Percentiles rank a stretch among this genome's conserved stretches.
Conservation (phyloP, 2,113 vertebrate species). For the Cathartes aura region DNA sequence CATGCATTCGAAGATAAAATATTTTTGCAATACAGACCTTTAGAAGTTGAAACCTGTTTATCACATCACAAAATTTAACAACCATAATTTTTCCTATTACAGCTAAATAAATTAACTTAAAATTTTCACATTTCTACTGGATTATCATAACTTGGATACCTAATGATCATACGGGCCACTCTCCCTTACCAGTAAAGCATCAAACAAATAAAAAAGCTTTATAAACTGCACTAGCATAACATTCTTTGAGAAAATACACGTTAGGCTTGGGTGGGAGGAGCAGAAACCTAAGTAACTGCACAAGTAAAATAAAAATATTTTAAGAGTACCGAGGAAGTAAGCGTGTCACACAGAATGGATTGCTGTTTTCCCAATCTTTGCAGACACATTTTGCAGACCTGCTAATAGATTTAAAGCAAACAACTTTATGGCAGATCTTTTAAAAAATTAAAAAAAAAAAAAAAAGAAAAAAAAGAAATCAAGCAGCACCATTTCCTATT, state of each 20-base stretch:
- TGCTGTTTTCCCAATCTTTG: neutral
- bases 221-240: neutral
- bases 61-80: neutral
- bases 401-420: neutral
- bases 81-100: neutral
- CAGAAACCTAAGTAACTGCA: neutral
- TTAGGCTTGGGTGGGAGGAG: neutral
- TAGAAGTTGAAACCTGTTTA: neutral
- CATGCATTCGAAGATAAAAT: neutral
- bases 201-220: neutral
- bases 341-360: neutral
- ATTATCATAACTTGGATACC: neutral
- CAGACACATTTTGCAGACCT: neutral
- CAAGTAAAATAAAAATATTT: neutral
- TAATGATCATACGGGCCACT: neutral
- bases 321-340: neutral
- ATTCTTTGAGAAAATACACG: neutral
- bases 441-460: neutral
- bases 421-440: neutral
- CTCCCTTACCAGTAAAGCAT: neutral
- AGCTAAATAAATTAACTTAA: neutral
- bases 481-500: neutral
- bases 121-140: neutral
- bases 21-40: neutral
- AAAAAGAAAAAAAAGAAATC: neutral